A percentile compares a stretch with the other conserved stretches of the same genome.
Conservation (phyloP, 2,888 invertebrate species). For the Orthosia incerta region DNA sequence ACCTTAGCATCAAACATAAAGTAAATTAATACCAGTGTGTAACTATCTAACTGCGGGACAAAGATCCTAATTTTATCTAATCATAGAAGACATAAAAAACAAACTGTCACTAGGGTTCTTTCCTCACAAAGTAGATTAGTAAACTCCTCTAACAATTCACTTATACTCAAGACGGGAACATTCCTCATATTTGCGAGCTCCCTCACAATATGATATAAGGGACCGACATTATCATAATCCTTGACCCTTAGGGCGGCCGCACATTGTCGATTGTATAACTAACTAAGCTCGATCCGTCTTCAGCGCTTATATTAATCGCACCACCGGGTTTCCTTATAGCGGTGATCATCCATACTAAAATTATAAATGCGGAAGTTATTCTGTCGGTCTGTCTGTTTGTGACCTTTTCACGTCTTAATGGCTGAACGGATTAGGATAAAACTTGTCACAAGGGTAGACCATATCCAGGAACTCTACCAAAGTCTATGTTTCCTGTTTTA, state of each 20-base stretch:
- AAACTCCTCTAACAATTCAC: background rate
- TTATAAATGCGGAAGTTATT: too few species aligned
- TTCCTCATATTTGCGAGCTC: slow-evolving; percentile 27
- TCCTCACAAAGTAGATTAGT: background rate
- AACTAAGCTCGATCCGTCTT: background rate
- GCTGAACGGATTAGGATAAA: too few species aligned
- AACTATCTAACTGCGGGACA: too few species aligned
- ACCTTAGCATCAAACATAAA: too few species aligned
- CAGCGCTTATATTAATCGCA: background rate
- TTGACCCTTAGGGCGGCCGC: slow-evolving; percentile 8
- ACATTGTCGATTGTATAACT: background rate
- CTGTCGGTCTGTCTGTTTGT: too few species aligned
- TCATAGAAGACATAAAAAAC: background rate
- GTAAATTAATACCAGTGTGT: too few species aligned
- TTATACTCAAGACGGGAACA: background rate
- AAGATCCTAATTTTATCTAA: background rate
- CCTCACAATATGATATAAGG: slow-evolving; percentile 29
- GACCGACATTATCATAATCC: slow-evolving; percentile 47
- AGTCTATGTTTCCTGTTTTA: too few species aligned
- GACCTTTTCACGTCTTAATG: too few species aligned
- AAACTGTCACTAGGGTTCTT: background rate
- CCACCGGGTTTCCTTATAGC: too few species aligned
- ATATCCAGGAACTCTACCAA: too few species aligned
- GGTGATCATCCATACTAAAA: too few species aligned
- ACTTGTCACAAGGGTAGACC: too few species aligned